Percentiles rank a stretch among this genome's conserved stretches.
Conservation (phyloP, 2,113 vertebrate species). For the Australoheros scitulus region DNA sequence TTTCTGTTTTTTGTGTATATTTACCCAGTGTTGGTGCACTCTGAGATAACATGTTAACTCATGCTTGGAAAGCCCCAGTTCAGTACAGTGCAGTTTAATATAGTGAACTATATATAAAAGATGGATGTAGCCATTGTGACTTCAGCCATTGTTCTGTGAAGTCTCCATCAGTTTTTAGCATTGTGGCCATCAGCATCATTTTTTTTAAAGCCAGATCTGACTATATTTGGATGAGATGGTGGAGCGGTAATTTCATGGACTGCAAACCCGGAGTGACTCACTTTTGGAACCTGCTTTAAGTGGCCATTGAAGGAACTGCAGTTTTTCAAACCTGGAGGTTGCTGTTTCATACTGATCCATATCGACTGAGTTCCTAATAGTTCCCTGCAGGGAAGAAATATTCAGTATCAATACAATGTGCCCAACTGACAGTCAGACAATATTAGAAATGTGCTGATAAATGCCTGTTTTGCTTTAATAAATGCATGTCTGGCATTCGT, state of each 20-base stretch:
- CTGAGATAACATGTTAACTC: background rate
- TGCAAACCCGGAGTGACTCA: background rate
- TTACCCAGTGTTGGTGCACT: background rate
- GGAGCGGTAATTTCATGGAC: background rate
- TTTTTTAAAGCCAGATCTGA: background rate
- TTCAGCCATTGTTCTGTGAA: background rate
- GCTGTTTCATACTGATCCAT: background rate
- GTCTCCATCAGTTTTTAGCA: background rate
- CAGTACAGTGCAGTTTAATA: no score
- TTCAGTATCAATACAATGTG: background rate
- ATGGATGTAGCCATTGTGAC: background rate
- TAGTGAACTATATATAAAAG: background rate
- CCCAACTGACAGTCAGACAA: background rate
- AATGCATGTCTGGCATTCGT: background rate
- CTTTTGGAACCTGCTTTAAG: background rate
- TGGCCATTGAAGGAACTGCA: background rate
- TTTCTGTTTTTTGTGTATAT: background rate
- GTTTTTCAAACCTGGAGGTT: background rate
- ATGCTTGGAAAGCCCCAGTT: no score
- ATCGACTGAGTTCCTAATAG: background rate
- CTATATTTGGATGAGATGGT: background rate
- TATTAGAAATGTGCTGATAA: background rate
- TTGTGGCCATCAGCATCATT: background rate
- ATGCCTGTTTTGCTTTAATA: background rate
- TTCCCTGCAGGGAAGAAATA: background rate